Evolutionary conservation across 2,888 invertebrate genomes (phyloP).

Genomic region (Mechanitis mazaeus): DNA sequence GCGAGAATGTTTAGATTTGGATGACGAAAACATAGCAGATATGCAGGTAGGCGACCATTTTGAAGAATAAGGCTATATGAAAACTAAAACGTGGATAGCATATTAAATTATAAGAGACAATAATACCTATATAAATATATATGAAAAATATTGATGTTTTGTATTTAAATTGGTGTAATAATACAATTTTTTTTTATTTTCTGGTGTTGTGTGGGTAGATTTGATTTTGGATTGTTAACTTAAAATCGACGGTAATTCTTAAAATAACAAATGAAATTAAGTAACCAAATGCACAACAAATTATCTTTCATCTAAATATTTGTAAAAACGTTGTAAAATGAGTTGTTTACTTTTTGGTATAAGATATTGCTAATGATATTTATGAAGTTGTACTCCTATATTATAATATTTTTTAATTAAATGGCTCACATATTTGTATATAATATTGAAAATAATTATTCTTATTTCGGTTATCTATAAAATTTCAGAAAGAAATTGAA

Average conservation of each 20-base stretch:
- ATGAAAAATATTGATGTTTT: background rate
- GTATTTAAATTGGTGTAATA: background rate
- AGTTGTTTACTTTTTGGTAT: no score
- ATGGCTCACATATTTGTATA: no score
- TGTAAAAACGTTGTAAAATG: no score
- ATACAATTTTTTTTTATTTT: background rate
- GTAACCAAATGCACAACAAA: no score
- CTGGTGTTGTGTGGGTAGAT: conserved; percentile 7
- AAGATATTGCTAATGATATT: no score
- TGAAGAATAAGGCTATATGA: conserved; percentile 6
- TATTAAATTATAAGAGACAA: conserved; percentile 3
- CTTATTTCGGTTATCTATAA: background rate
- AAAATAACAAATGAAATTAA: background rate
- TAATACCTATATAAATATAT: background rate
- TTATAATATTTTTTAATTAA: no score
- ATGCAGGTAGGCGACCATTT: conserved; percentile 37
- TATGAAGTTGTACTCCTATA: no score
- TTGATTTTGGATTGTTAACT: background rate
- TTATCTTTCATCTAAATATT: no score
- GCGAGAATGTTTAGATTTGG: conserved; percentile 32
- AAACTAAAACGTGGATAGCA: background rate
- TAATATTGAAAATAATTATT: no score
- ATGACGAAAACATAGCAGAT: conserved; percentile 29
- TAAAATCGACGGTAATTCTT: background rate
- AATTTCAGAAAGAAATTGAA: conserved; percentile 28